Conservation (phyloP, 2,113 vertebrate genomes). For the Marmota monax region DNA sequence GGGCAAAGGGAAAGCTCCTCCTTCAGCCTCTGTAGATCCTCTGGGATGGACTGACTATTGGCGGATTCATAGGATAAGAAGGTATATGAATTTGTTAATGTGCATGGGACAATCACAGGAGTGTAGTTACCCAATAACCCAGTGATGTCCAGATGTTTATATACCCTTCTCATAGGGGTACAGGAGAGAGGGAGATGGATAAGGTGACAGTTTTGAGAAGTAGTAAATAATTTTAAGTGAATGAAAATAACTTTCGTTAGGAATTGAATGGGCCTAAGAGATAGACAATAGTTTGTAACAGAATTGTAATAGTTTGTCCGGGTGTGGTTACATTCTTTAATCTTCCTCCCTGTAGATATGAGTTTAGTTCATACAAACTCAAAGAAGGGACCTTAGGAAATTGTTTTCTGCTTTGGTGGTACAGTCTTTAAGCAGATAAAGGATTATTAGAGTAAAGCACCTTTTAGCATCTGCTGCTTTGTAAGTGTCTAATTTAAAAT, state of each 20-base stretch:
- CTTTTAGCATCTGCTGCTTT: not conserved
- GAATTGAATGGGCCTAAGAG: not conserved
- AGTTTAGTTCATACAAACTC: not conserved
- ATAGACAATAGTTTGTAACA: not conserved
- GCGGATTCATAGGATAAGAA: not conserved
- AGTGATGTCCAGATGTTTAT: too few species aligned
- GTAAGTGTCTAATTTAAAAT: not conserved
- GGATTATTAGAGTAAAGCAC: not conserved
- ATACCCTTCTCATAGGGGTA: too few species aligned
- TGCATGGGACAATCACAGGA: not conserved
- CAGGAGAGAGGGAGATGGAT: not conserved
- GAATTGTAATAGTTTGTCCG: not conserved
- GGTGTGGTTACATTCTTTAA: not conserved
- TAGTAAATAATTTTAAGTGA: not conserved
- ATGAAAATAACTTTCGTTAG: not conserved
- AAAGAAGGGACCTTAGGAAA: not conserved
- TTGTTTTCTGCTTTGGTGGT: not conserved
- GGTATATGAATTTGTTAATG: not conserved
- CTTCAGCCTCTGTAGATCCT: not conserved
- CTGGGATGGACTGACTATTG: not conserved
- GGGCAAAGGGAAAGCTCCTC: too few species aligned
- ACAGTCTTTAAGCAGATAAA: not conserved
- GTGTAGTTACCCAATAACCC: not conserved
- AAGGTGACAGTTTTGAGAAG: not conserved
- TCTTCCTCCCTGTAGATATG: not conserved